Percentiles rank a stretch among this genome's conserved stretches.
Evolutionary conservation across 2,797 vertebrate genomes (phyloP).

Genomic region (Enteromius unitaeniatus): DNA sequence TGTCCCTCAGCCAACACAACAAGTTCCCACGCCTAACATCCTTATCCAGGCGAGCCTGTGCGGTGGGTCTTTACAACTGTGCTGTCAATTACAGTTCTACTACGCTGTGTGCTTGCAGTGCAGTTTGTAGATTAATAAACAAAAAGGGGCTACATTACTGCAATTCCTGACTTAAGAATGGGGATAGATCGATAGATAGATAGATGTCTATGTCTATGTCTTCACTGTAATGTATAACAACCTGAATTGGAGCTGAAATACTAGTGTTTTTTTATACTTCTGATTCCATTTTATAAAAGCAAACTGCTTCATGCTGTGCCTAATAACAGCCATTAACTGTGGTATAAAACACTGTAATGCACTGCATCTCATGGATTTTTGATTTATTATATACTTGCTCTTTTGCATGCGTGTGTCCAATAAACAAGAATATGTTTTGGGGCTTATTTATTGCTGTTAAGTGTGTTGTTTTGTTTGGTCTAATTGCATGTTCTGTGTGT

Average conservation of each 20-base stretch:
- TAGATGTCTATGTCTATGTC: no score
- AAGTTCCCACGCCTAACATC: slow-evolving; percentile 44
- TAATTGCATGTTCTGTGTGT: slow-evolving; percentile 48
- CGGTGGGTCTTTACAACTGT: slow-evolving; percentile 22
- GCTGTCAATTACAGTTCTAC: slow-evolving; percentile 29
- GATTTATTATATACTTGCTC: not conserved
- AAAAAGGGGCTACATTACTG: slow-evolving; percentile 10
- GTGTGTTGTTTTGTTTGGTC: slow-evolving; percentile 31
- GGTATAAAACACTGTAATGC: slow-evolving; percentile 2
- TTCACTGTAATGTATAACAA: not conserved
- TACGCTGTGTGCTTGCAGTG: not conserved
- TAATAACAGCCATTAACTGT: slow-evolving; percentile 18
- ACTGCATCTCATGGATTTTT: not conserved
- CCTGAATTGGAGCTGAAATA: not conserved
- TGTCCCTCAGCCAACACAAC: slow-evolving; percentile 43
- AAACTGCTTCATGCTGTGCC: not conserved
- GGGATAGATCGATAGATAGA: not conserved
- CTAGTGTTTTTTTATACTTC: not conserved
- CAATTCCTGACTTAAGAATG: slow-evolving; percentile 17
- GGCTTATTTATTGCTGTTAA: slow-evolving; percentile 11
- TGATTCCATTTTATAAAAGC: slow-evolving; percentile 17
- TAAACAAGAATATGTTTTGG: not conserved
- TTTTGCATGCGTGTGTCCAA: not conserved
- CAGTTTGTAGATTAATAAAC: slow-evolving; percentile 15
- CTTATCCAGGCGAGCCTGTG: not conserved